Base-by-base conservation (phyloP, 2,888 invertebrate species). In the Microctonus hyperodae region DNA sequence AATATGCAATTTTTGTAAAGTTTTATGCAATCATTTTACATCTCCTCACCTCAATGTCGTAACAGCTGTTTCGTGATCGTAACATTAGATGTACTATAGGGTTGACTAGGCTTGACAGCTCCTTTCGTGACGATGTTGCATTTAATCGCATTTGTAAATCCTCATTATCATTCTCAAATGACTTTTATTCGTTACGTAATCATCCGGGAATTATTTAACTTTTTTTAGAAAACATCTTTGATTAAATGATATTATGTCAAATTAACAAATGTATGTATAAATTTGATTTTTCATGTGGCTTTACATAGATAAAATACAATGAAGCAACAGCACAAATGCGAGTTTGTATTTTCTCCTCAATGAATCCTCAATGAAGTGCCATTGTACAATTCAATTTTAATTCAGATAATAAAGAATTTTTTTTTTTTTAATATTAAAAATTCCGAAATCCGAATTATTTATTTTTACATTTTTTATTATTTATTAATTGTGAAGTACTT, bases 41-140 rank as follows among this genome's bases (percentile, higher is more conserved):
- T 66, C 61, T 66, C 66, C 66, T 55, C 66, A 61, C 61, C 33
- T 56, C 44, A 44, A 66, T 64, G 61, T 31, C 48, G 62, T 62
- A 62, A 62, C 37, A 40, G 23, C 13, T 28, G 44, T 62, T 62
- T 62, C 62, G 62, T 62, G 62, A 62, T 62, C 62, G 53, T 20
- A 62, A 53, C 62, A 62, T 62, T 53, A 53, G 51, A 62, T 62
- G 51, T 53, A 44, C n/a, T 53, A 61, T 35, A 61, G 61, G 33
- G 61, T 23, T 61, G 31, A 61, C 33, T 50, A 22, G 20, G 20
- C 51, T 35, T 50, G 28, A 59, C 59, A 44, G 59, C 40, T 59
- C 20, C 44, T 59, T 25, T 59, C 44, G 59, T 59, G 59, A 44
- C 28, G 40, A 33, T 44, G 28, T 23, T 23, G 59, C 25, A 37